Evolutionary conservation across 2,888 invertebrate genomes (phyloP), one percentile per base, ranked within the genome.

Genomic region (Bruchidius siliquastri): DNA sequence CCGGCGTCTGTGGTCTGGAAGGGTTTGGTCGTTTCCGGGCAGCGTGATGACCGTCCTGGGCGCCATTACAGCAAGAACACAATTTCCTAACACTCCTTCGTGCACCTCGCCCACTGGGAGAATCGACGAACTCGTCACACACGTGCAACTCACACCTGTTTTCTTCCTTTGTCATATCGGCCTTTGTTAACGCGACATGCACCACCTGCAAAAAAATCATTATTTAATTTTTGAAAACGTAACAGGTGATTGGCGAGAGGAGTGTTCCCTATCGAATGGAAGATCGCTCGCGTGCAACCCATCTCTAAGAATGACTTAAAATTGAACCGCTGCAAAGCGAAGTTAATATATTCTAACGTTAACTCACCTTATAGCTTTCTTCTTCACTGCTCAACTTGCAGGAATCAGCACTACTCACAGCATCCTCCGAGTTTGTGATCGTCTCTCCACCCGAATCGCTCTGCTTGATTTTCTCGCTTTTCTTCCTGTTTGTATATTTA

Each of bases 401-500:
- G 72, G 83, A 75, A 75, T 84, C 85, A 21, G 81, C 82, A 78
- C 84, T 84, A 21, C 83, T 83, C 49, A 83, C 82, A 4, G 85
- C 83, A 75, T 86, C 85, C 75, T 86, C 85, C 0, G 85, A 85
- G 78, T 85, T 85, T 0, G 85, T 84, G n/a, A 85, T 83, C 73
- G 86, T 76, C 68, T 77, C 81, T 21, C 74, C 74, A 74, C 75
- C 73, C 67, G 75, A 77, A 21, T 80, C 81, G 21, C 67, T 74
- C 10, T 76, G 76, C 66, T 83, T 84, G 67, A 79, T 77, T 72
- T 80, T 77, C 32, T 83, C 83, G 4, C 79, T 79, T 78, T 85
- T 86, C 78, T 86, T 86, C 74, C 85, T 81, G 79, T 87, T 87
- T 72, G 84, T 85, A 77, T 87, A 87, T 78, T 87, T 86, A 77